A percentile compares a stretch with the other conserved stretches of the same genome.
phyloP scores from a whole-genome alignment of 92 coral and sea anemone species.

The Scolanthus callimorphus region DNA sequence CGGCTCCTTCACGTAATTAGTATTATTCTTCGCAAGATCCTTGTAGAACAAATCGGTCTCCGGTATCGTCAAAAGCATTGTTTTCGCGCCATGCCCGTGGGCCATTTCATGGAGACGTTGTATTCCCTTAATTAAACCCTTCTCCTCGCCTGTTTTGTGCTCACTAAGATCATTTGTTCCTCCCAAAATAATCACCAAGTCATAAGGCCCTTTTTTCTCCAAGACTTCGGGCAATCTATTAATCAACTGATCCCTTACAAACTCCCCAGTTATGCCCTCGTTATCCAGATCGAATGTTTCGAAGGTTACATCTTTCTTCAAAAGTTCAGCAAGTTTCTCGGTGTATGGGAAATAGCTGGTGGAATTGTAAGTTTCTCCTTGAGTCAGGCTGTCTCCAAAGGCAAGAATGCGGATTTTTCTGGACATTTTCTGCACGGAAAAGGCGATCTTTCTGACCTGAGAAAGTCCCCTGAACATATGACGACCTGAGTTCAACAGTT shows the following conservation, averaged over 20 bases:
- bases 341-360: constrained; percentile 62
- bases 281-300: constrained; percentile 44
- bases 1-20: constrained; percentile 58
- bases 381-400: constrained; percentile 80
- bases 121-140: constrained; percentile 39
- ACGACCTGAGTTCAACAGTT: too few relatives aligned
- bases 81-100: constrained; percentile 37
- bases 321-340: constrained; percentile 26
- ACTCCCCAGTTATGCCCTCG: constrained; percentile 63
- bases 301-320: constrained; percentile 17
- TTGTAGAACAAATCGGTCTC: constrained; percentile 65
- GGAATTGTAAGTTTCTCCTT: constrained; percentile 50
- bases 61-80: constrained; percentile 63
- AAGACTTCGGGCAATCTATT: constrained; percentile 42
- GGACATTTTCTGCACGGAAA: background rate
- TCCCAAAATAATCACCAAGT: constrained; percentile 68
- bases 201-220: constrained; percentile 33
- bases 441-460: too few relatives aligned
- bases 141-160: constrained; percentile 47
- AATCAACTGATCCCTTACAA: constrained; percentile 57
- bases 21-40: constrained; percentile 43
- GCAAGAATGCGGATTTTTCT: constrained; percentile 45
- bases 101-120: constrained; percentile 32
- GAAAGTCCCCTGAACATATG: too few relatives aligned
- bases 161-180: constrained; percentile 79